phyloP scores from a whole-genome alignment of 2,113 vertebrate genomes.

The Dermatemys mawii region DNA sequence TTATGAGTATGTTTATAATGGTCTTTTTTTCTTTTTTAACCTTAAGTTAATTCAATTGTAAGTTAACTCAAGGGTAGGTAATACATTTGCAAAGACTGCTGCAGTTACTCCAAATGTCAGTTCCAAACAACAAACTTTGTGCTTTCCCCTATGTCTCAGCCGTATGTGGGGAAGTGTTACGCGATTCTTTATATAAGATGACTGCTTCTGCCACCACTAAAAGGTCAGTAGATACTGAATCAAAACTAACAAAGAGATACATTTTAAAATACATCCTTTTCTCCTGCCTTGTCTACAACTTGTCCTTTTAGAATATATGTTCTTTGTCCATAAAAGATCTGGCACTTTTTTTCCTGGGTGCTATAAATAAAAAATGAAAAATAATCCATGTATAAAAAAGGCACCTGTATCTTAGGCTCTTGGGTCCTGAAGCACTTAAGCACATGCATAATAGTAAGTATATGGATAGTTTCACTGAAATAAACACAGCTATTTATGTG shows the following conservation, averaged over 20 bases:
- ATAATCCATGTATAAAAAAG: not conserved
- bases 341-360: not conserved
- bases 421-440: not conserved
- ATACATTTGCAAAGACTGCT: not conserved
- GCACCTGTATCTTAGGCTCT: not conserved
- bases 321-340: not conserved
- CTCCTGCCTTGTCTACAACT: not conserved
- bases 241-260: not conserved
- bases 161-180: not conserved
- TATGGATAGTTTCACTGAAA: not conserved
- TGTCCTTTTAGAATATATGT: not conserved
- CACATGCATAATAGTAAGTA: not conserved
- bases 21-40: not conserved
- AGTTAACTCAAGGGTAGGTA: not conserved
- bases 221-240: not conserved
- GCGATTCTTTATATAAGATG: not conserved
- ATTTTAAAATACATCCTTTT: not conserved
- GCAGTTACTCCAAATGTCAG: not conserved
- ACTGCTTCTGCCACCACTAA: not conserved
- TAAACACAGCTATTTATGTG: too few species aligned
- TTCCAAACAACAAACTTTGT: not conserved
- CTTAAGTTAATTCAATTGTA: not conserved
- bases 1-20: too few species aligned
- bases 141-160: not conserved
- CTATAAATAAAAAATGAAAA: too few species aligned